Conservation (phyloP, 2,888 invertebrate species). For the Electrophaes corylata region DNA sequence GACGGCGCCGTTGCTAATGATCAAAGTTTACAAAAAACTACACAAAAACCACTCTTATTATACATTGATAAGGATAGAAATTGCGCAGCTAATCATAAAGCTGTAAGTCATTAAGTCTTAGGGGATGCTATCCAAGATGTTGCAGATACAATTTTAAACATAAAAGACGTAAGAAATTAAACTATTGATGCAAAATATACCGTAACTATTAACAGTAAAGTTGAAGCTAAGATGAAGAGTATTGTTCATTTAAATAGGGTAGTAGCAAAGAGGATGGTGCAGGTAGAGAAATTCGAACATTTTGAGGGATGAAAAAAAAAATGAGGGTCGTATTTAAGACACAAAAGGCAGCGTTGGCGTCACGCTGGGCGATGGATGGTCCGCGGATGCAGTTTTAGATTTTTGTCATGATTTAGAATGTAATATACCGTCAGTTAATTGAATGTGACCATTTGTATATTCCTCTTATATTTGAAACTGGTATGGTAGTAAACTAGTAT, state of each 20-base stretch:
- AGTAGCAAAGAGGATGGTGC: slow-evolving; percentile 53
- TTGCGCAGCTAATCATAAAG: slow-evolving; percentile 52
- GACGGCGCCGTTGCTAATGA: slow-evolving; percentile 49
- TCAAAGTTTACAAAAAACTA: slow-evolving; percentile 42
- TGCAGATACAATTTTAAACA: slow-evolving; percentile 51
- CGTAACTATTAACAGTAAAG: slow-evolving; percentile 39
- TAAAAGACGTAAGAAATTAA: slow-evolving; percentile 49
- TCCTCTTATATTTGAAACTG: slow-evolving; percentile 43
- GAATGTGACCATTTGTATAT: slow-evolving; percentile 69
- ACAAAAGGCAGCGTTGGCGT: slow-evolving; percentile 80
- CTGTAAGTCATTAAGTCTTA: slow-evolving; percentile 74
- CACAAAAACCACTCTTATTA: slow-evolving; percentile 51
- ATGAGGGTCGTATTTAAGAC: slow-evolving; percentile 76
- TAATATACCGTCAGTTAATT: slow-evolving; percentile 72
- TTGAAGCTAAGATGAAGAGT: slow-evolving; percentile 36
- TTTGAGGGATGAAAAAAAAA: slow-evolving; percentile 81
- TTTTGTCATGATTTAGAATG: slow-evolving; percentile 71
- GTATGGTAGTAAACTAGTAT: slow-evolving; percentile 31
- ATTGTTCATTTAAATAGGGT: slow-evolving; percentile 37
- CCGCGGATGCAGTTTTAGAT: slow-evolving; percentile 80
- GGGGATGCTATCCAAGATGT: slow-evolving; percentile 81
- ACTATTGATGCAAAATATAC: slow-evolving; percentile 36
- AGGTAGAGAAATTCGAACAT: slow-evolving; percentile 83
- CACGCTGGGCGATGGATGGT: slow-evolving; percentile 79
- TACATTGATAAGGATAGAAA: slow-evolving; percentile 46